These are phyloP conservation scores for Montipora capitata DNA, from an alignment of 92 coral and sea anemone genomes.

Conservation along the genomic window DNA sequence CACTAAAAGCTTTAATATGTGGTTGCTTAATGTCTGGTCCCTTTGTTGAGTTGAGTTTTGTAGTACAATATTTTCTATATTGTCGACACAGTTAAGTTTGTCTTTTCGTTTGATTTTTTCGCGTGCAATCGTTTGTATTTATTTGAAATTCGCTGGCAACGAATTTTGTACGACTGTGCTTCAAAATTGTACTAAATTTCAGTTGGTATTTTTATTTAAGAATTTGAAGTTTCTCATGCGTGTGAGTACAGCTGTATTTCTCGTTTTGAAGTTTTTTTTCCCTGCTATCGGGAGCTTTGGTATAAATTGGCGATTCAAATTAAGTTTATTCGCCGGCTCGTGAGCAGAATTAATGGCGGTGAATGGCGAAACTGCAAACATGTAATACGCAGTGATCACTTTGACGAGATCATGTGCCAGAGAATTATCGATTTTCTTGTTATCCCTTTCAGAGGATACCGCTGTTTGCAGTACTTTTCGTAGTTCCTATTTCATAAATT, in stretches of 20 bases:
- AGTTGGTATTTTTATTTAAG: neutral
- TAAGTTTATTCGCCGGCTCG: neutral
- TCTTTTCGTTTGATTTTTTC: neutral
- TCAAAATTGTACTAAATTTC: neutral
- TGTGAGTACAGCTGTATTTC: neutral
- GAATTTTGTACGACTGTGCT: neutral
- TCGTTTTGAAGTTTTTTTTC: too few relatives aligned
- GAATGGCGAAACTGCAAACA: slow-evolving; percentile 26
- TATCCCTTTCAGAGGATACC: neutral
- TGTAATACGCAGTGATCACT: neutral
- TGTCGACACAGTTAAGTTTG: neutral
- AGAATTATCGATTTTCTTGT: slow-evolving; percentile 14
- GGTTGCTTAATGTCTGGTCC: neutral
- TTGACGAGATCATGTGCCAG: neutral
- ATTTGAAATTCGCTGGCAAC: neutral
- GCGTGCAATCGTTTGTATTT: neutral
- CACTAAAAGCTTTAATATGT: neutral
- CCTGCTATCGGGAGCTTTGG: neutral
- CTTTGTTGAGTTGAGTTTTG: neutral
- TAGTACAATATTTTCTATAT: neutral
- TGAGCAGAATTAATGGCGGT: neutral
- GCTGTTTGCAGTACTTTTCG: neutral
- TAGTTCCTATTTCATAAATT: neutral
- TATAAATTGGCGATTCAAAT: neutral
- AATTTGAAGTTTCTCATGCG: too few relatives aligned